Percentiles rank a stretch among this genome's conserved stretches.
Evolutionary conservation across 2,797 vertebrate genomes (phyloP).

Genomic region (Epinephelus coioides): DNA sequence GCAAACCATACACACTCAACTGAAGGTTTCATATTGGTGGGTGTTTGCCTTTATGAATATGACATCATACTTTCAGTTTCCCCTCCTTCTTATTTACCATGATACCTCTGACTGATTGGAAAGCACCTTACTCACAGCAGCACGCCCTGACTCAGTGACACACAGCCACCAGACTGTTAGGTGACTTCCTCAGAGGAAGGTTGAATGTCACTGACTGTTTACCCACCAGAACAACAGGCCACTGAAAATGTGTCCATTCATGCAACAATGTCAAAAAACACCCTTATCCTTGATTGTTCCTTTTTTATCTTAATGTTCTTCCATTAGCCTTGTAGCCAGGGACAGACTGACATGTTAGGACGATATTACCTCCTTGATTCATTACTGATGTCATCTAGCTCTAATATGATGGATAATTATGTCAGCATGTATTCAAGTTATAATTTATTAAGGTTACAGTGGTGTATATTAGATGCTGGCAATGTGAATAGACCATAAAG

Average conservation of each 20-base stretch:
- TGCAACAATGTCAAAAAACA: background rate
- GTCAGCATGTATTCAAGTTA: background rate
- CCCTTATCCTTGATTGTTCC: background rate
- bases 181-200: constrained; percentile 44
- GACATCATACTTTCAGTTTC: constrained; percentile 39
- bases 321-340: constrained; percentile 19
- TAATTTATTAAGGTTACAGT: constrained; percentile 12
- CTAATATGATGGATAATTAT: constrained; percentile 1
- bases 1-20: no score
- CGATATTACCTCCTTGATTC: background rate
- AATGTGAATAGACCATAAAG: background rate
- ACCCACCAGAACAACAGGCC: background rate
- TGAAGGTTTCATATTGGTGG: background rate
- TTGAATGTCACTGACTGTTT: background rate
- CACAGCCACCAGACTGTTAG: background rate
- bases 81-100: background rate
- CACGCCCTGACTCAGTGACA: constrained; percentile 11
- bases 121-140: constrained; percentile 39
- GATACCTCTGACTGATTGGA: constrained; percentile 28
- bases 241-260: background rate
- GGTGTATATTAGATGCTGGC: background rate
- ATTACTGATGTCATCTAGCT: background rate
- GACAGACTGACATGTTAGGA: background rate
- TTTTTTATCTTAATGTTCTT: constrained; percentile 4
- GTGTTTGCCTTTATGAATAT: background rate